Evolutionary conservation across 2,797 vertebrate genomes (phyloP), one percentile per base, ranked within the genome.

Genomic region (Discoglossus pictus): DNA sequence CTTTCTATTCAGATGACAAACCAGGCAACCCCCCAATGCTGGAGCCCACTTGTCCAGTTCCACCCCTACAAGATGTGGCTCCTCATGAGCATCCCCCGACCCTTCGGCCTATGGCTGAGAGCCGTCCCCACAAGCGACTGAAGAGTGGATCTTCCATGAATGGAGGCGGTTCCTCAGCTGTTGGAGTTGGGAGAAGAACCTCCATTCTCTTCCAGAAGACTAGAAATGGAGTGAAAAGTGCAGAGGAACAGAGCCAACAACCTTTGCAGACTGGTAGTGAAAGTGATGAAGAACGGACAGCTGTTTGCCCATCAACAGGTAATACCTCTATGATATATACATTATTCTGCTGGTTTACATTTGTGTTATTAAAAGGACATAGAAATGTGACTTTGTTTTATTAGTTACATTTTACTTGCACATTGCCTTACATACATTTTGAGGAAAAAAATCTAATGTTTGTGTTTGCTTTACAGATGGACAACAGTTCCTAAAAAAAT

Each of bases 151-250:
- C n/a, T 86, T 63, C 0, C 89, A 88, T 65, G 79, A 89, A 11
- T 67, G 92, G 39, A n/a, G n/a, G n/a, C n/a, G 83, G 77, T 1
- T 81, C 88, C n/a, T 35, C 80, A 1, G 81, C n/a, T 86, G 2
- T 86, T 85, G 1, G 91, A 89, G 0, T 94, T 95, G 13, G 94
- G 35, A 90, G 93, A 3, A 90, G 93, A 48, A 96, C 95, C 0
- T 94, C 96, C 0, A 82, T 97, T 52, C 87, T 97, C 43, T 97
- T 97, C 71, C 97, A 90, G 81, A 99, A 98, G 78, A 93, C 94
- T 27, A 97, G 93, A 84, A 98, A 96, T 0, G 94, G 95, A 8
- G 83, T 87, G 15, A 88, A 97, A 81, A 78, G 79, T 8, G 50
- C 76, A 1, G 78, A 83, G 23, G 82, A 12, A 4, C 83, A 77